Evolutionary conservation across 2,888 invertebrate species (phyloP), one percentile per base, ranked within the genome.

Genomic region (Coelinius sp.): DNA sequence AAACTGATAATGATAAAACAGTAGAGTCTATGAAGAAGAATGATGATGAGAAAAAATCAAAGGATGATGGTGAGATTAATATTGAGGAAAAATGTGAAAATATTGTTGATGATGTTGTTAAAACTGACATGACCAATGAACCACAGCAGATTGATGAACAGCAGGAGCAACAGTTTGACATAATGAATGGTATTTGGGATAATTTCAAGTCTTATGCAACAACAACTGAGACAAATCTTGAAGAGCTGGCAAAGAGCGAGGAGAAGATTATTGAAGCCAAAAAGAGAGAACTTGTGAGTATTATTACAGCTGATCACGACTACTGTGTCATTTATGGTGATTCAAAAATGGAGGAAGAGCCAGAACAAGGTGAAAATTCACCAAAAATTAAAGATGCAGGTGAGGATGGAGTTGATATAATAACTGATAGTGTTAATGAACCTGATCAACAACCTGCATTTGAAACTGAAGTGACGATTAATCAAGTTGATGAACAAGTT

Each of bases 201-300:
- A 93, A 94, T 83, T 94, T 94, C 79, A 92, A 93, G 82, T 92
- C 92, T 70, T 94, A 93, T 83, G 92, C 93, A 82, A 93, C 93
- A 38, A 92, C 91, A 82, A 90, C 92, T 73, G 93, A 91, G 78
- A 46, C 67, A 0, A 70, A 46, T 17, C 77, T 76, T 22, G 75
- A 77, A 20, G 24, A 77, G 3, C 44, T 68, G 5, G 72, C 75
- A 4, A 22, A 70, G 2, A 71, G 67, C 38, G 72, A 73, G 2
- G 78, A 77, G 10, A 70, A 78, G n/a, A 78, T 79, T 14, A 77
- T 79, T 10, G 80, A 79, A 10, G 68, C 75, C 0, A 76, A 81
- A 27, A 80, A 82, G 35, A 72, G 79, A 2, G 81, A 79, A 68
- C 70, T 84, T 10, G 84, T 82, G 35, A 83, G 86, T 25, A 77